Base-by-base conservation (phyloP, 2,797 vertebrate genomes). In the Fistularia tabacaria region DNA sequence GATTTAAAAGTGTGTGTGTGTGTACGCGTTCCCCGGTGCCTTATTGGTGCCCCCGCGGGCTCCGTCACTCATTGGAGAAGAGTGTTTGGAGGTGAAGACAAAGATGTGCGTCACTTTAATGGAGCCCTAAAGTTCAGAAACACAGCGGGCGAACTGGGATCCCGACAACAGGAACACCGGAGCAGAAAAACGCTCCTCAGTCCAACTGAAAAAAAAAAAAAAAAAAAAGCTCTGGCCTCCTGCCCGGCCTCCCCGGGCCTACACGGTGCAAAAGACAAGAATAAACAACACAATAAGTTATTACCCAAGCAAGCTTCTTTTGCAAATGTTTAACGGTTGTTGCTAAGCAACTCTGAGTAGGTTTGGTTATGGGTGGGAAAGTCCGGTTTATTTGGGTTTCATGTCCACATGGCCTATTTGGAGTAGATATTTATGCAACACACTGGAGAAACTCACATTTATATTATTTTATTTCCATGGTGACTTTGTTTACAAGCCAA, bases 241-340 rank as follows among this genome's bases (percentile, higher is more conserved):
- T 38, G 70, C 74, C 78, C 54, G 53, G 55, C 2, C 7, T 51
- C 57, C 59, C 48, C 14, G 64, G 55, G 42, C 55, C 59, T 62
- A 55, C 66, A 66, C 55, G 59, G 57, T 64, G 53, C 68, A 78
- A 71, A 69, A 69, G 45, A 59, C 58, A 42, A 59, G 57, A 51
- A 67, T 60, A 72, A 69, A 77, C 70, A 74, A 43, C 52, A 71
- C 54, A 62, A 66, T 79, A 65, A 75, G 52, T 79, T 76, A 74
- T 77, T 57, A 61, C 59, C 49, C 54, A 44, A 54, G 62, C 43
- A 36, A 66, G 57, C 60, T 64, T 62, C 57, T 46, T 73, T 70
- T 60, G 40, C 47, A 67, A 65, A 75, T 54, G 57, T 64, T 76
- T 77, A 49, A 62, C 42, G 47, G 50, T 58, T 66, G 75, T 75